Percentiles rank a stretch among this genome's conserved stretches.
These are phyloP conservation scores for Lates calcarifer DNA, from an alignment of 2,113 vertebrate genomes.

Conservation along the genomic window DNA sequence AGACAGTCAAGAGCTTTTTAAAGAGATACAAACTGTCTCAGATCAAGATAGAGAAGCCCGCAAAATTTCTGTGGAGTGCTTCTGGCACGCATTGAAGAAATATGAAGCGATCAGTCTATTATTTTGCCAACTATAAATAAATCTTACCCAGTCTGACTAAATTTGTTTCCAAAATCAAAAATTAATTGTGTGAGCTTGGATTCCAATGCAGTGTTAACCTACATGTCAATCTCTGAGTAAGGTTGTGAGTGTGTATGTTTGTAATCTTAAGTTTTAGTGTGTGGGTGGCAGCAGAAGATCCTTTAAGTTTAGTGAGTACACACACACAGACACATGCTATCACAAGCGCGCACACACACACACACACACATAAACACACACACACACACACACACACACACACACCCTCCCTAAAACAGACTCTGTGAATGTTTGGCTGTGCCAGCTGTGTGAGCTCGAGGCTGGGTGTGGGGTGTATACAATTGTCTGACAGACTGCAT, in stretches of 20 bases:
- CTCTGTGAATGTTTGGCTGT: conserved; percentile 76
- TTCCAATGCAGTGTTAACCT: background rate
- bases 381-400: conserved; percentile 4
- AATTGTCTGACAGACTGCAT: conserved; percentile 69
- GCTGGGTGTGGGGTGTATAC: conserved; percentile 77
- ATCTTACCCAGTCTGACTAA: conserved; percentile 33
- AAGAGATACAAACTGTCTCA: background rate
- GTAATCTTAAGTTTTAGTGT: conserved; percentile 12
- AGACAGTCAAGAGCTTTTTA: conserved; percentile 11
- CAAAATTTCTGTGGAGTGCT: conserved; percentile 27
- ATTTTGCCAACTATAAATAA: conserved; percentile 62
- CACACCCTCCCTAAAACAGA: conserved; percentile 34
- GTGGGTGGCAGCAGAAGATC: conserved; percentile 39
- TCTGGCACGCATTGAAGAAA: conserved; percentile 49
- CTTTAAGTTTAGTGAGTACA: conserved; percentile 28
- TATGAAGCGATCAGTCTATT: conserved; percentile 47
- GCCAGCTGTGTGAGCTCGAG: conserved; percentile 76
- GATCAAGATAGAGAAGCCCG: conserved; percentile 33
- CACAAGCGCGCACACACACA: conserved; percentile 14
- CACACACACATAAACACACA: background rate
- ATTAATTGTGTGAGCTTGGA: conserved; percentile 19
- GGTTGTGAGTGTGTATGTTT: conserved; percentile 6
- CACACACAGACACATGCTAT: background rate
- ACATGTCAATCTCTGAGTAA: background rate
- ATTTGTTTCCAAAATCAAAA: conserved; percentile 33